These are phyloP conservation scores for Microvelia longipes DNA, from an alignment of 1,140 invertebrate species.

Conservation along the genomic window DNA sequence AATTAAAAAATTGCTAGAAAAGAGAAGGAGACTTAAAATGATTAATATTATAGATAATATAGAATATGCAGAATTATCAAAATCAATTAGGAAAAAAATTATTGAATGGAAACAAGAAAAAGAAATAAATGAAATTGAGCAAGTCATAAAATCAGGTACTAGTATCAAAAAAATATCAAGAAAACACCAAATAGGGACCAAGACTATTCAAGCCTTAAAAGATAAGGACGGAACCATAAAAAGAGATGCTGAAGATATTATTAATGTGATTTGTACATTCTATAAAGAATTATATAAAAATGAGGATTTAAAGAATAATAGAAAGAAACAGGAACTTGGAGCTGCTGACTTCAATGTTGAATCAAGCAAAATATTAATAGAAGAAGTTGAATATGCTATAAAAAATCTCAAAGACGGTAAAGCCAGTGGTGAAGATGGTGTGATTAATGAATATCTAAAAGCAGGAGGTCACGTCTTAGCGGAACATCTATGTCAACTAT, in stretches of 20 bases:
- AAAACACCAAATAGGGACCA: neutral
- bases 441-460: neutral
- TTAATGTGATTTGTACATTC: no score
- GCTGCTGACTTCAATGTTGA: neutral
- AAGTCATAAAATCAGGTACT: neutral
- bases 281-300: neutral
- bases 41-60: no score
- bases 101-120: no score
- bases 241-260: no score
- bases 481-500: neutral
- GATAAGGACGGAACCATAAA: neutral
- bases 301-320: neutral
- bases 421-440: neutral
- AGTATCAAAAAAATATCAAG: no score
- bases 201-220: neutral
- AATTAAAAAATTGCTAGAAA: neutral
- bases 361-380: neutral
- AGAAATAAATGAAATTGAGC: neutral
- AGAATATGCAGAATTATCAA: no score
- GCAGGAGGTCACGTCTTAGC: neutral
- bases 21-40: neutral
- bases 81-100: no score
- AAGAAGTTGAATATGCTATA: neutral
- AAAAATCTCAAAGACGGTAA: neutral
- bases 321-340: neutral